Evolutionary conservation across 2,113 vertebrate species (phyloP), one percentile per base, ranked within the genome.

Genomic region (Monarcha castaneiventris): DNA sequence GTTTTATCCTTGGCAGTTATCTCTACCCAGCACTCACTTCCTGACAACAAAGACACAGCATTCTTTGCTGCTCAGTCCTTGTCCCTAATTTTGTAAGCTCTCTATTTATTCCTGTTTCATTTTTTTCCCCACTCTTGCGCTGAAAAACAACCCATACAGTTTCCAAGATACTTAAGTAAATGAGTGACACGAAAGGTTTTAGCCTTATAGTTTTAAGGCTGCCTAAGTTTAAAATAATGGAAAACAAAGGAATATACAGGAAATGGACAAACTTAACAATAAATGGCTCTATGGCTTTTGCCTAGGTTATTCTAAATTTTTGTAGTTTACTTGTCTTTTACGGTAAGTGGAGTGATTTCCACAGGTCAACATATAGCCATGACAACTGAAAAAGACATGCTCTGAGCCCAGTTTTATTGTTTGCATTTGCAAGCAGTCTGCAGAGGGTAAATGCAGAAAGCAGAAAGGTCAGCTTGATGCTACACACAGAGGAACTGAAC

Each of bases 1-100:
- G 8, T 87, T 87, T 72, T 33, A 59, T 7, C 10, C 33, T 72
- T 85, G 35, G 35, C 35, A 59, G 48, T 56, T 52, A 39, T 75
- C 33, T 87, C 29, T 55, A 52, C 6, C 6, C 20, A 75, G 1
- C 0, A 0, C 20, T 67, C 16, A 16, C 6, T 62, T 91, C n/a
- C 48, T 87, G 37, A 52, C n/a, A 49, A 69, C 29, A 89, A 71
- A 75, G 44, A 30, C 30, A 39, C 5, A 61, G 41, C 6, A 74
- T 93, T 27, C 37, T 69, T 58, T 67, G 16, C 46, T 84, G 44
- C 52, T 80, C 33, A 20, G 23, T 72, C 8, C 5, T 74, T 81
- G 54, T 16, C 39, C 39, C 16, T 58, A 2, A n/a, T 81, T 80
- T 61, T 73, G 27, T 77, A 73, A 61, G 21, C 10, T 58, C 11